Evolutionary conservation across 2,113 vertebrate genomes (phyloP).

Genomic region (Crotalus helleri): DNA sequence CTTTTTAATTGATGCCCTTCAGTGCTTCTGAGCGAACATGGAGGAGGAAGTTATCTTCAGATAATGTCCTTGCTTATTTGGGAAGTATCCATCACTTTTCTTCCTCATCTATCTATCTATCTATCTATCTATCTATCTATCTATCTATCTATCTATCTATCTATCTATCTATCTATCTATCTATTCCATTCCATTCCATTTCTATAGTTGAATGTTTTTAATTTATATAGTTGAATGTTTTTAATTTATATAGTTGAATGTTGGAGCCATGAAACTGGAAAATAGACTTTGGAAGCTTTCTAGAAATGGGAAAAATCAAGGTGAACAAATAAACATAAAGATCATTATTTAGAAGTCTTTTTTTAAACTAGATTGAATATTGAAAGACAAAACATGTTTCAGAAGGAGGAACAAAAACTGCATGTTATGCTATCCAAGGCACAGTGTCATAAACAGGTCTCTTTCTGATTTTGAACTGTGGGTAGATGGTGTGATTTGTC

Average conservation of each 20-base stretch:
- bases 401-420: neutral
- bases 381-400: neutral
- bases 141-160: no score
- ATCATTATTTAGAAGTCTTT: neutral
- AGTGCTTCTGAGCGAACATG: neutral
- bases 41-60: neutral
- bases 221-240: neutral
- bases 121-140: no score
- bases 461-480: neutral
- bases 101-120: neutral
- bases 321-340: neutral
- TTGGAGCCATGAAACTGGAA: neutral
- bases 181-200: neutral
- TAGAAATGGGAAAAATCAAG: neutral
- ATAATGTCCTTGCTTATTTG: neutral
- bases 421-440: neutral
- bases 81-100: neutral
- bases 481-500: neutral
- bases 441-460: neutral
- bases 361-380: neutral
- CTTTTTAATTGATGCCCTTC: neutral
- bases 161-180: no score
- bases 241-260: neutral
- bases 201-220: neutral
- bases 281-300: neutral